Conservation (phyloP, 2,888 invertebrate species). For the Chymomyza fuscimana region DNA sequence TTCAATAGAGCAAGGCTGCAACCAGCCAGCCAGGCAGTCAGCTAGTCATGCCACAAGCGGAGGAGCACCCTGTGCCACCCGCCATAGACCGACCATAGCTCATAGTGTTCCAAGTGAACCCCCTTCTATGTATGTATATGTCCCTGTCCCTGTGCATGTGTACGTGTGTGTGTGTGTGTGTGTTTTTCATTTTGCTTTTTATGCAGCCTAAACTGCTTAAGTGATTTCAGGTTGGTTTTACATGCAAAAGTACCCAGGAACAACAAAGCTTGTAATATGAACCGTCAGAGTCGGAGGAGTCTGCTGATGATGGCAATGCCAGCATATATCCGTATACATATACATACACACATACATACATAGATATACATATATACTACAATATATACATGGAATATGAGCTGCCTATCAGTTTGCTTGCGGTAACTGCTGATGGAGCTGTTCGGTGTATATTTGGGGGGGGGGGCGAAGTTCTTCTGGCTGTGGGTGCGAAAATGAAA, state of each 20-base stretch:
- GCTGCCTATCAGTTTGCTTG: background rate
- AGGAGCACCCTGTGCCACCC: background rate
- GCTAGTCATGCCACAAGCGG: background rate
- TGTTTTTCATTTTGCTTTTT: constrained; percentile 21
- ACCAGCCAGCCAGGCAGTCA: constrained; percentile 18
- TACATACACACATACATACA: background rate
- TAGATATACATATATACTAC: background rate
- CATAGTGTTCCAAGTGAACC: too few relatives aligned
- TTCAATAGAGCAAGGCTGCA: constrained; percentile 36
- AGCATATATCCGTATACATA: background rate
- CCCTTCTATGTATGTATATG: background rate
- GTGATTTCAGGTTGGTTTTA: constrained; percentile 50
- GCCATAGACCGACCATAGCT: background rate
- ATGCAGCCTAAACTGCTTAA: constrained; percentile 55
- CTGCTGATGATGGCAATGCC: background rate
- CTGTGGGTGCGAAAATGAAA: constrained; percentile 9
- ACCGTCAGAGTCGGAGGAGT: background rate
- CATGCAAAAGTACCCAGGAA: constrained; percentile 35
- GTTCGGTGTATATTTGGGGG: background rate
- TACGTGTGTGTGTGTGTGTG: background rate
- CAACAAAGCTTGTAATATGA: constrained; percentile 24
- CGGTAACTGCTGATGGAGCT: background rate
- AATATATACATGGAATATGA: background rate
- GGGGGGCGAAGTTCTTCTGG: background rate
- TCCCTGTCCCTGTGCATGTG: background rate